Percentiles rank a stretch among this genome's conserved stretches.
phyloP scores from a whole-genome alignment of 2,888 invertebrate species.

The Pseudococcus longispinus region DNA sequence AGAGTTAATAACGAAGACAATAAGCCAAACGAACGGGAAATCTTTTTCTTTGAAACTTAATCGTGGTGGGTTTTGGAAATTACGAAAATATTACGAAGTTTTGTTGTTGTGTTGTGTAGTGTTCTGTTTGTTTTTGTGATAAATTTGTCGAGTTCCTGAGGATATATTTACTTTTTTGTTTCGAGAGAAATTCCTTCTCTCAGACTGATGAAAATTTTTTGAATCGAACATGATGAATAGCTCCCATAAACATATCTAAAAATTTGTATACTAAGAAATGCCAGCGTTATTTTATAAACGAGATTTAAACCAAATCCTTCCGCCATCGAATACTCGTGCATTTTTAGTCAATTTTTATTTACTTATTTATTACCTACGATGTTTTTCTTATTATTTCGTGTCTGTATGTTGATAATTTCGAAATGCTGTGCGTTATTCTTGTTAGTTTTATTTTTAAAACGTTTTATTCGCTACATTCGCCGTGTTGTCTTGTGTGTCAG shows the following conservation, averaged over 20 bases:
- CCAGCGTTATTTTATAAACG: not conserved
- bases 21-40: not conserved
- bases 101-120: not conserved
- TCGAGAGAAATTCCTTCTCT: not conserved
- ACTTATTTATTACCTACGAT: not conserved
- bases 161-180: not conserved
- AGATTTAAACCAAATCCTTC: not conserved
- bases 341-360: not conserved
- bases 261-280: not conserved
- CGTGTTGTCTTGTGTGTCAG: no score
- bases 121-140: no score
- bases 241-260: not conserved
- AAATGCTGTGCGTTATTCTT: not conserved
- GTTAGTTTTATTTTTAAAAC: no score
- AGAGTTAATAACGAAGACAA: not conserved
- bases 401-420: not conserved
- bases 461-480: no score
- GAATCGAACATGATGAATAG: not conserved
- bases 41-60: not conserved
- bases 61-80: not conserved
- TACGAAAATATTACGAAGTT: not conserved
- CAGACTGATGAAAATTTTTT: not conserved
- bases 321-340: constrained; percentile 18
- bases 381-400: not conserved
- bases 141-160: constrained; percentile 7